These are phyloP conservation scores for Drosophila rellima DNA, from an alignment of 2,888 invertebrate species.

Conservation along the genomic window DNA sequence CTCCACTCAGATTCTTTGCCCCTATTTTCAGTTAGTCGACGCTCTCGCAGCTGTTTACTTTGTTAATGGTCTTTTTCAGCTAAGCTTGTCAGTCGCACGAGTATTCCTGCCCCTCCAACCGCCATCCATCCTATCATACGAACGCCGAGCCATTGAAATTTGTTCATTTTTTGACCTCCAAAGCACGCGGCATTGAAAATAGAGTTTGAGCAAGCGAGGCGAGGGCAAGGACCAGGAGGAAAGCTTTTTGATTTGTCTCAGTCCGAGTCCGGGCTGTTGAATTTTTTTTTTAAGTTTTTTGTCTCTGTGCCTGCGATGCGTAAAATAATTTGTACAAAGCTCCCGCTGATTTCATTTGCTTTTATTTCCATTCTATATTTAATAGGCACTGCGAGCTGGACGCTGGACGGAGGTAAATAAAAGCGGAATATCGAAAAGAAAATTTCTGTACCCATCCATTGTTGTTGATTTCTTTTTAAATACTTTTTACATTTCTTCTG, in stretches of 20 bases:
- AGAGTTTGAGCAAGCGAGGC: slow-evolving; percentile 24
- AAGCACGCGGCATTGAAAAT: slow-evolving; percentile 66
- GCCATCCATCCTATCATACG: not conserved
- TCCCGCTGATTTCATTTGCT: slow-evolving; percentile 69
- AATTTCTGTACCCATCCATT: slow-evolving; percentile 17
- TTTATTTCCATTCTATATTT: slow-evolving; percentile 60
- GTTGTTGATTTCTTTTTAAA: slow-evolving; percentile 75
- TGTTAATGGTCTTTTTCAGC: slow-evolving; percentile 82
- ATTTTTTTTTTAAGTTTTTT: slow-evolving; percentile 33
- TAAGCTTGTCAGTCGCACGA: slow-evolving; percentile 72
- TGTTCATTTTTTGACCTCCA: slow-evolving; percentile 75
- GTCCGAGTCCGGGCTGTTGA: slow-evolving; percentile 8
- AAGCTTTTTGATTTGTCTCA: slow-evolving; percentile 69
- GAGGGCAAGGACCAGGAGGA: slow-evolving; percentile 8
- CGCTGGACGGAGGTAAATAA: slow-evolving; percentile 3
- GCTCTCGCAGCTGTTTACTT: slow-evolving; percentile 79
- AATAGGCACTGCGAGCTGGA: slow-evolving; percentile 44
- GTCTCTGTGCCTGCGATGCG: slow-evolving; percentile 52
- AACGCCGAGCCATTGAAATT: slow-evolving; percentile 54
- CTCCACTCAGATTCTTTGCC: slow-evolving; percentile 54
- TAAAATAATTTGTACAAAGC: slow-evolving; percentile 78
- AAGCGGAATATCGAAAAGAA: slow-evolving; percentile 12
- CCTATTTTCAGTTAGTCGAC: slow-evolving; percentile 52
- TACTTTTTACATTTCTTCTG: slow-evolving; percentile 59
- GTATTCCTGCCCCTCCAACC: slow-evolving; percentile 13